Evolutionary conservation across 2,797 vertebrate species (phyloP), one percentile per base, ranked within the genome.

Genomic region (Brotula barbata): DNA sequence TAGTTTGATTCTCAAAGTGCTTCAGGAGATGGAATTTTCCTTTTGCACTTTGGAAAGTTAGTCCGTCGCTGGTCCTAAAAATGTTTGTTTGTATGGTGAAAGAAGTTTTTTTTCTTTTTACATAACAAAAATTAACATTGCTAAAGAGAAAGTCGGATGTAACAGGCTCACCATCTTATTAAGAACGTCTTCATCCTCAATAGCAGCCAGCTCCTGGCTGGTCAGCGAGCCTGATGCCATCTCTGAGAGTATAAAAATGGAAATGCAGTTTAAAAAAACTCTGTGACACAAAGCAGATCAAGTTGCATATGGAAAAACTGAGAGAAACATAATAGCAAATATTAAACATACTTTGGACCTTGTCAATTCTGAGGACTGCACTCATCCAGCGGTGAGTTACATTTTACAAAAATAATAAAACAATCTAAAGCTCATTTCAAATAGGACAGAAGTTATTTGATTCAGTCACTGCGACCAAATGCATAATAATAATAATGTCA

Each of bases 131-230:
- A 21, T 5, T 36, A 11, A 16, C 15, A 0, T 23, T 16, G 15
- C n/a, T 42, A 10, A 42, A 19, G 17, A 19, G 17, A 19, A 42
- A 19, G 40, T 42, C 17, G 19, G 17, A 12, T 42, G 19, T 19
- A 7, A 19, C 15, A 7, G n/a, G 2, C 63, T 87, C 72, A 91
- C 97, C 97, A 98, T 96, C 77, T 94, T 94, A 87, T 97, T 96
- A 73, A 99, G 91, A 72, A 94, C 78, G 2, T 93, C 90, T 71
- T 99, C 96, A 44, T 98, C 96, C 50, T 98, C 94, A 1, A 99
- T 92, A 44, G 90, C 85, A 63, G 85, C 91, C 70, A 98, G 85
- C 37, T 94, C 89, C 62, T 94, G 88, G 0, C 84, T 22, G 0
- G 87, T 93, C 64, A 93, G 28, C 0, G 71, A 56, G 33, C 50